Evolutionary conservation across 2,888 invertebrate species (phyloP).

Genomic region (Colletes collaris): DNA sequence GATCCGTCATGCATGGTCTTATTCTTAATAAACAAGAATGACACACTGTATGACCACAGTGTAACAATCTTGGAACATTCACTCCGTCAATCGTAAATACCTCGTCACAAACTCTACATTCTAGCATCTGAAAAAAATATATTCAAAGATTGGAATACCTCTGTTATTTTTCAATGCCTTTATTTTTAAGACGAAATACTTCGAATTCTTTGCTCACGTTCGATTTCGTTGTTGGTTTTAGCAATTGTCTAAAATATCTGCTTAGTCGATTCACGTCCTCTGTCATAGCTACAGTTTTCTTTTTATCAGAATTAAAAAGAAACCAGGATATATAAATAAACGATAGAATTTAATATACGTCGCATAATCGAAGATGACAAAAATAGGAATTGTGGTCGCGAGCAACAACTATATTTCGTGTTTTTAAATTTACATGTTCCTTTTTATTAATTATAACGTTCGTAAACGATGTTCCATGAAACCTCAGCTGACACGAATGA

Average conservation of each 20-base stretch:
- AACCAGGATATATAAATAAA: too few relatives aligned
- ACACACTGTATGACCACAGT: conserved; percentile 85
- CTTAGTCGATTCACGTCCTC: conserved; percentile 69
- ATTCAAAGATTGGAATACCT: background rate
- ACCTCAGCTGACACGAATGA: too few relatives aligned
- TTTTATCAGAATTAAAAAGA: conserved; percentile 1
- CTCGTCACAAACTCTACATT: conserved; percentile 85
- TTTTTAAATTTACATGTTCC: too few relatives aligned
- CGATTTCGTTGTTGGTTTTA: conserved; percentile 60
- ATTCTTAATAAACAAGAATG: conserved; percentile 84
- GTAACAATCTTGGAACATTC: conserved; percentile 84
- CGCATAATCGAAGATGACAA: too few relatives aligned
- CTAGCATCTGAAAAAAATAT: conserved; percentile 79
- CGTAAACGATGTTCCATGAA: too few relatives aligned
- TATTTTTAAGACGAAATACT: background rate
- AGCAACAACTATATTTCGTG: too few relatives aligned
- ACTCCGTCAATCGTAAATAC: conserved; percentile 85
- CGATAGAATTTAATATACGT: too few relatives aligned
- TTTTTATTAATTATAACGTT: too few relatives aligned
- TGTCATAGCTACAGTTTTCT: conserved; percentile 62
- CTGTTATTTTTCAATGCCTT: background rate
- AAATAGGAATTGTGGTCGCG: too few relatives aligned
- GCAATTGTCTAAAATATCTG: conserved; percentile 66
- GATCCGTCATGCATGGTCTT: conserved; percentile 73
- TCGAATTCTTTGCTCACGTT: conserved; percentile 60